Percentiles rank a stretch among this genome's conserved stretches.
Conservation (phyloP, 2,113 vertebrate genomes). For the Pogona vitticeps region DNA sequence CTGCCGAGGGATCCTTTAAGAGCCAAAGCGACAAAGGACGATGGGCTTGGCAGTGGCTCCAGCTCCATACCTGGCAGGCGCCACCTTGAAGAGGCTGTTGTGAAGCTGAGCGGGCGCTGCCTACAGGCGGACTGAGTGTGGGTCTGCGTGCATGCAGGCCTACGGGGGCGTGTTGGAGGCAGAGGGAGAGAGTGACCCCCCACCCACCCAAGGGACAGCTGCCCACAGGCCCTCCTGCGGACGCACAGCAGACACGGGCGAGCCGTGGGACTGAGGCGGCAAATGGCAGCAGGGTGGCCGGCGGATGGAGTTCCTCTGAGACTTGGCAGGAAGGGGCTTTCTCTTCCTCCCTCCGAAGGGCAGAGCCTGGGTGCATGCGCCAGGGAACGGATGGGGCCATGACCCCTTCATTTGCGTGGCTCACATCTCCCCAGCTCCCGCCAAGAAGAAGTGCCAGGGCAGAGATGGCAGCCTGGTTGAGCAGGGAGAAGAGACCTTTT, state of each 20-base stretch:
- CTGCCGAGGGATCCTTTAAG: slow-evolving; percentile 32
- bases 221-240: too few relatives aligned
- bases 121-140: neutral
- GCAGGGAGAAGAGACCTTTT: too few relatives aligned
- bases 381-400: neutral
- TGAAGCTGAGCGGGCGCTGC: neutral
- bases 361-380: neutral
- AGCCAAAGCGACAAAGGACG: neutral
- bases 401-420: neutral
- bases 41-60: slow-evolving; percentile 26
- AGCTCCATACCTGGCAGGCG: slow-evolving; percentile 6
- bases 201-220: neutral
- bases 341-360: neutral
- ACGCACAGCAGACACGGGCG: too few relatives aligned
- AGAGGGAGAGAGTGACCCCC: neutral
- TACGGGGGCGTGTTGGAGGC: neutral
- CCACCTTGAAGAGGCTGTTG: neutral
- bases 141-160: neutral
- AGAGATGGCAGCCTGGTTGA: neutral
- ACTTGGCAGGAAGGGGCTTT: neutral
- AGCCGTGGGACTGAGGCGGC: neutral
- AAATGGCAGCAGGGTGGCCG: neutral
- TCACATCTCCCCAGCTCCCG: too few relatives aligned
- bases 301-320: neutral
- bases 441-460: neutral